Base-by-base conservation (phyloP, 37 sponge, comb jelly and placozoan genomes). In the Aplysina aerophoba region DNA sequence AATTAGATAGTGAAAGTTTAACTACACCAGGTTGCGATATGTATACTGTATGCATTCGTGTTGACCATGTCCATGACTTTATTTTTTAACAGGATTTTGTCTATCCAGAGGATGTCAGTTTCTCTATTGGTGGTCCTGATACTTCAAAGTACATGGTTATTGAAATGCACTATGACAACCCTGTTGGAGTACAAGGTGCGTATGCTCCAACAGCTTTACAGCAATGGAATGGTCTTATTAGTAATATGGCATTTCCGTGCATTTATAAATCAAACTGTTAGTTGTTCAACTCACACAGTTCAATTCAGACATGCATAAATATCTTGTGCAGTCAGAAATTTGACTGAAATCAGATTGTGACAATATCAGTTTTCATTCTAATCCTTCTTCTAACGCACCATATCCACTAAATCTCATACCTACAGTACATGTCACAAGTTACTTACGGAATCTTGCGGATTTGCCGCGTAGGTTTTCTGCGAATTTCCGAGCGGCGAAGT, bases 101-200 rank as follows among this genome's bases (percentile, higher is more conserved):
- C 5, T 86, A 44, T 39, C 93, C 93, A 53, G 69, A 85, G 44
- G 44, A 86, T 68, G 90, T 87, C 15, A 88, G 89, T 25, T 72
- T 79, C 12, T 88, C 93, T 0, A 65, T 93, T 65, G 92, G 92
- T 17, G 93, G 93, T 57, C 73, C 83, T 31, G 79, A 69, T 60
- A 22, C 38, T 38, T 24, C 67, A 16, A 33, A 15, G 33, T 74
- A 58, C 66, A 24, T 72, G 30, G 44, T 93, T 14, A 57, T 93
- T 0, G 87, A 89, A 41, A 84, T 89, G 67, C 93, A 93, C 40
- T 93, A 89, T 80, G 83, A 93, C 60, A 93, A 93, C 53, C 90
- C 88, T 28, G 16, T 59, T 28, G 8, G 30, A 39, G 40, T 65
- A 33, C 8, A 27, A 55, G 89, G 89, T 88, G 28, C 71, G 34